These are phyloP conservation scores for Diachrysia chrysitis DNA, from an alignment of 2,888 invertebrate species.

Conservation along the genomic window DNA sequence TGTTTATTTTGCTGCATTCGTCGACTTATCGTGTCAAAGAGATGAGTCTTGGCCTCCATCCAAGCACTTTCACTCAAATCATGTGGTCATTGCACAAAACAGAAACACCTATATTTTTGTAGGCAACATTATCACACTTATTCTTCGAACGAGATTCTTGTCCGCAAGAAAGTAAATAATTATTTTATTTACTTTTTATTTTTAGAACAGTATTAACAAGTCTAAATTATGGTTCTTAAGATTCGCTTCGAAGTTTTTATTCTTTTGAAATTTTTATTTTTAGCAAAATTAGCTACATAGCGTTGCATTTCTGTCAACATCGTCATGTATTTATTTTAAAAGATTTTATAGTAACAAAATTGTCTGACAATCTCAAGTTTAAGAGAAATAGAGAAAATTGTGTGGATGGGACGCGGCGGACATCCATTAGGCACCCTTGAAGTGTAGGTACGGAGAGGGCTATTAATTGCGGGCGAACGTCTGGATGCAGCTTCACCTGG, in stretches of 20 bases:
- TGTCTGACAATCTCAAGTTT: conserved; percentile 44
- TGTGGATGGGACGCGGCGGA: conserved; percentile 54
- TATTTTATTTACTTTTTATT: conserved; percentile 49
- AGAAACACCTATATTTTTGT: conserved; percentile 52
- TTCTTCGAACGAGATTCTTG: conserved; percentile 29
- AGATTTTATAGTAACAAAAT: conserved; percentile 29
- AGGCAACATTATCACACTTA: conserved; percentile 39
- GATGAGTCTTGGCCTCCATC: conserved; percentile 76
- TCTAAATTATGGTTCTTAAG: conserved; percentile 19
- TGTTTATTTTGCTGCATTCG: conserved; percentile 77
- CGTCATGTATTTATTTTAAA: conserved; percentile 9
- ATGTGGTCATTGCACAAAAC: conserved; percentile 73
- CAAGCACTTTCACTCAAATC: conserved; percentile 83
- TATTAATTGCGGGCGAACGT: conserved; percentile 66
- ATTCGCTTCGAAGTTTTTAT: conserved; percentile 29
- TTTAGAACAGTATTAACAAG: conserved; percentile 42
- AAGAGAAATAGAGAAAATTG: conserved; percentile 46
- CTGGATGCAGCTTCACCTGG: conserved; percentile 55
- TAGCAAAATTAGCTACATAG: conserved; percentile 13
- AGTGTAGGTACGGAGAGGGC: conserved; percentile 61
- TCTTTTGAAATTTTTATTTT: conserved; percentile 18
- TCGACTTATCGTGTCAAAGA: conserved; percentile 73
- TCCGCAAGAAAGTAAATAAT: conserved; percentile 36
- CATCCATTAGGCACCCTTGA: conserved; percentile 68
- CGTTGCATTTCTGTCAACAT: conserved; percentile 20